These are phyloP conservation scores for Mungos mungo DNA, from an alignment of 2,113 vertebrate species.

Conservation along the genomic window DNA sequence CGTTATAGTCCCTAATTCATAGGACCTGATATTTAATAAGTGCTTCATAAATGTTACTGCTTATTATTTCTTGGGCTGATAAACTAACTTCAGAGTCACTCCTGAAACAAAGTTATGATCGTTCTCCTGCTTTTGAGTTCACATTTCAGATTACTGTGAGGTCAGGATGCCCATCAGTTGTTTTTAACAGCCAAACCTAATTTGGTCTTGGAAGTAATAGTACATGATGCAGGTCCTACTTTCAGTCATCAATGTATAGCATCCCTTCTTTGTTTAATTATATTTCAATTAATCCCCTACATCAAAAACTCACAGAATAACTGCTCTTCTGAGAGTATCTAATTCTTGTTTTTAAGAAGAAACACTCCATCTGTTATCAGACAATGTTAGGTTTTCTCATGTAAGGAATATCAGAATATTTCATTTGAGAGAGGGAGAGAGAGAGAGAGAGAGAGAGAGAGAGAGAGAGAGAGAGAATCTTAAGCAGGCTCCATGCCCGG, in stretches of 20 bases:
- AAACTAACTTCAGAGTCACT: background rate
- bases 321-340: background rate
- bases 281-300: background rate
- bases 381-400: background rate
- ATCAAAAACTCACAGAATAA: background rate
- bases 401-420: background rate
- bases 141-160: background rate
- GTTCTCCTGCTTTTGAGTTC: background rate
- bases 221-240: background rate
- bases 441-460: too few relatives aligned
- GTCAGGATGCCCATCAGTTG: background rate
- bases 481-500: too few relatives aligned
- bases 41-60: background rate
- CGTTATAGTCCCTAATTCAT: background rate
- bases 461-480: too few relatives aligned
- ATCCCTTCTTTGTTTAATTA: background rate
- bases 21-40: background rate
- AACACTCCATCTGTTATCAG: background rate
- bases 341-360: conserved; percentile 27
- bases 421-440: too few relatives aligned
- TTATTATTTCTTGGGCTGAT: background rate
- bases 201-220: background rate
- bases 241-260: background rate
- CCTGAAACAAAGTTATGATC: background rate
- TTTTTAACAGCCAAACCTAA: background rate